Evolutionary conservation across 2,113 vertebrate species (phyloP), one percentile per base, ranked within the genome.

Genomic region (Stomatorhinus ivindoensis): DNA sequence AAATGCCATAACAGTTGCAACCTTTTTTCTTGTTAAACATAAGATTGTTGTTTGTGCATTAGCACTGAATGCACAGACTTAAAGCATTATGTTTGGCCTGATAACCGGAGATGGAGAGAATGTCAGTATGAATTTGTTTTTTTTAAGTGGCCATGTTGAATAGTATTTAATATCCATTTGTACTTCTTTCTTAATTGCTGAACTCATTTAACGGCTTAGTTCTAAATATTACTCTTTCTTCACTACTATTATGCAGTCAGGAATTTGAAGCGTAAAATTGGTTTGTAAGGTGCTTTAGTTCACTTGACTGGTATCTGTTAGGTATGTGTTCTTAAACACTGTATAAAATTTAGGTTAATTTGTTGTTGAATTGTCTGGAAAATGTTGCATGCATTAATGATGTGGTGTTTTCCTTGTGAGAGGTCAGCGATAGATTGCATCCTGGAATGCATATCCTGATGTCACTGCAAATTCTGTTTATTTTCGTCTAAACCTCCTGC

Each of bases 71-170:
- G 88, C 88, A 51, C 88, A 89, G 89, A 47, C 76, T 80, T 42
- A 55, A 84, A 65, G 31, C 69, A 31, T 55, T n/a, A 51, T n/a
- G 82, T 85, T 89, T 92, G 91, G 92, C 93, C 90, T 90, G 91
- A 48, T 89, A 89, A 90, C 93, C 82, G 88, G 94, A 94, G 93
- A 95, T 90, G 90, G 65, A 91, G 91, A 89, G 87, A 93, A 92
- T 93, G 90, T 92, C 88, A 92, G 2, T 76, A 76, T 39, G 73
- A 42, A 93, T 92, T 58, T 93, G 90, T 92, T 93, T 94, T 91
- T 91, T 93, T 91, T 93, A 17, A 92, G 94, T 95, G 95, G 94
- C 94, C 94, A 93, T 94, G 89, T 86, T 89, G 91, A 94, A 93
- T 93, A 93, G 73, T 80, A 80, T 80, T 80, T 92, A 69, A 42